Conservation (phyloP, 2,888 invertebrate species). For the Ophion obscuratus region DNA sequence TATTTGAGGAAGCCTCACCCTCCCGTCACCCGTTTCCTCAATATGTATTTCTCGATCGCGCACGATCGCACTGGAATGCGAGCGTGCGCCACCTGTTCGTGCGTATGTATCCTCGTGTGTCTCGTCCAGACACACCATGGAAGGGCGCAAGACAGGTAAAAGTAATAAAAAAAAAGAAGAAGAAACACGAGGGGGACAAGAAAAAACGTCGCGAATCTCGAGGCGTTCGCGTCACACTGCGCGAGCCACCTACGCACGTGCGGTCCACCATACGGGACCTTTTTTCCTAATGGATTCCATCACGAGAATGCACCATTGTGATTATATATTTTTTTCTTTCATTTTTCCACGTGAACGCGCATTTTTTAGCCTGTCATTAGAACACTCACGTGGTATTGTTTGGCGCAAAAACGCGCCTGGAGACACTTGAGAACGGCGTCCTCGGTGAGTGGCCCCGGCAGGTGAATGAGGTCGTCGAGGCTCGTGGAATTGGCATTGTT, state of each 20-base stretch:
- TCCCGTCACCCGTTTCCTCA: conserved; percentile 4
- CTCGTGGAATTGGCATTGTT: conserved; percentile 84
- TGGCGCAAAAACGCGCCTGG: conserved; percentile 94
- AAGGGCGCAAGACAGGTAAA: conserved; percentile 28
- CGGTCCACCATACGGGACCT: neutral
- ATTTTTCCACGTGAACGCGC: neutral
- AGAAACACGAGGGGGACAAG: conserved; percentile 9
- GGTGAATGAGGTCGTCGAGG: conserved; percentile 95
- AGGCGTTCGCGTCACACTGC: conserved; percentile 61
- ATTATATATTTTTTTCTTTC: neutral
- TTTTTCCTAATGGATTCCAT: neutral
- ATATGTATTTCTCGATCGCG: conserved; percentile 33
- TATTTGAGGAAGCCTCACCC: neutral
- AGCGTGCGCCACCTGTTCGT: conserved; percentile 72
- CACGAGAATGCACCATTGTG: no score
- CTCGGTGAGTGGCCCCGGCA: conserved; percentile 96
- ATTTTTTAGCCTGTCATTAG: neutral
- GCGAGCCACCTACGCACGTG: conserved; percentile 9
- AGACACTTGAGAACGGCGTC: conserved; percentile 96
- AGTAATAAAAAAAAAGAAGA: neutral
- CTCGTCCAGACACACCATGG: conserved; percentile 14
- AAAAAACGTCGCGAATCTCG: conserved; percentile 30
- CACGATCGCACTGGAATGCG: conserved; percentile 70
- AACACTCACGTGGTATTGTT: conserved; percentile 93
- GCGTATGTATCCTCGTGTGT: conserved; percentile 45